Percentiles rank a stretch among this genome's conserved stretches.
These are phyloP conservation scores for Saturnia pavonia DNA, from an alignment of 2,888 invertebrate species.

Conservation along the genomic window DNA sequence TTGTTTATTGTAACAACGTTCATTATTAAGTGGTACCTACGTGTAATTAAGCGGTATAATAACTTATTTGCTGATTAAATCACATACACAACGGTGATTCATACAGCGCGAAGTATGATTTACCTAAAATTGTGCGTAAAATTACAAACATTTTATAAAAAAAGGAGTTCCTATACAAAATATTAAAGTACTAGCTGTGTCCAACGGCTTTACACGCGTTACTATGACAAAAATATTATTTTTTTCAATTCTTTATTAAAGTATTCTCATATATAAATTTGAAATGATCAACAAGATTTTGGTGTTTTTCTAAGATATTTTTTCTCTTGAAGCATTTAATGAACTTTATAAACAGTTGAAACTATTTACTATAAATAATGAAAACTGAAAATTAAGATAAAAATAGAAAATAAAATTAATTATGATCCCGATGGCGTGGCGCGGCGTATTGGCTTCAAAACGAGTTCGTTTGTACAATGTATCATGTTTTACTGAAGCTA, in stretches of 20 bases:
- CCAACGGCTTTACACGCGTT: no score
- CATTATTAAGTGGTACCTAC: conserved; percentile 19
- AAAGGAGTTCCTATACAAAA: no score
- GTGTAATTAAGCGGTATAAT: conserved; percentile 21
- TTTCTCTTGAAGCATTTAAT: no score
- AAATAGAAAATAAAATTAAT: not conserved
- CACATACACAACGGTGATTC: conserved; percentile 4
- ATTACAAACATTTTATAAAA: not conserved
- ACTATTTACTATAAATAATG: no score
- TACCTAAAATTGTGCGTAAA: not conserved
- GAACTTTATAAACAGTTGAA: no score
- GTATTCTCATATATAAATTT: no score
- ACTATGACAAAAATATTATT: no score
- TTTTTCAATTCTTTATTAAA: no score
- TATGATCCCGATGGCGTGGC: not conserved
- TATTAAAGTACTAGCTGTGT: no score
- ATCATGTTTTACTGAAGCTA: conserved; percentile 21
- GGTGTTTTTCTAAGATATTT: no score
- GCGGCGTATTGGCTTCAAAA: not conserved
- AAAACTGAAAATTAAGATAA: not conserved
- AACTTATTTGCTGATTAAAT: conserved; percentile 16
- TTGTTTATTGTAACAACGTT: conserved; percentile 23
- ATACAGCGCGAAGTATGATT: not conserved
- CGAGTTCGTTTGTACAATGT: conserved; percentile 8
- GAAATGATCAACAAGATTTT: no score